These are phyloP conservation scores for Lepus americanus DNA, from an alignment of 2,113 vertebrate species.

Conservation along the genomic window DNA sequence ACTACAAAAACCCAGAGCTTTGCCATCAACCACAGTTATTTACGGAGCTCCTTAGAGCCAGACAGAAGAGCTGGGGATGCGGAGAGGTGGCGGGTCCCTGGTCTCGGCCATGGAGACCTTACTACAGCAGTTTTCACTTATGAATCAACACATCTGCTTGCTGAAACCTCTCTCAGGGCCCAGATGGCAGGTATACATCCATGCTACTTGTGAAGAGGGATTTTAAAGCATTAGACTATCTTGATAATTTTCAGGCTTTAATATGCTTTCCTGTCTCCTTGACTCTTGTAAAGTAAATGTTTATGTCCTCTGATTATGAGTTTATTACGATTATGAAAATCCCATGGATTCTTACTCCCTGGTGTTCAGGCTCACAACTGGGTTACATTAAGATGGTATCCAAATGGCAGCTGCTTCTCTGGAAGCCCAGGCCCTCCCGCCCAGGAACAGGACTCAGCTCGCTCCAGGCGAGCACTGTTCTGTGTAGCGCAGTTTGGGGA, in stretches of 20 bases:
- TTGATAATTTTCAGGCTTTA: not conserved
- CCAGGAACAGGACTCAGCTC: not conserved
- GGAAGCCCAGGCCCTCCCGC: not conserved
- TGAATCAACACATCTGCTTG: not conserved
- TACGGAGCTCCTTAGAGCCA: not conserved
- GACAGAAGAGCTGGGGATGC: not conserved
- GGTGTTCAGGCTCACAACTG: not conserved
- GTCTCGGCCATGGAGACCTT: not conserved
- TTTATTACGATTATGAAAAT: not conserved
- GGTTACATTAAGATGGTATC: not conserved
- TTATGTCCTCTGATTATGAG: constrained; percentile 29
- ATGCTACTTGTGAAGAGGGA: not conserved
- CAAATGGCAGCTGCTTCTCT: too few relatives aligned
- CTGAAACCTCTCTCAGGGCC: not conserved
- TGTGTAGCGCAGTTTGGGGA: not conserved
- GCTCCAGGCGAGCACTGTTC: not conserved
- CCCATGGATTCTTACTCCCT: not conserved
- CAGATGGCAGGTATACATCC: not conserved
- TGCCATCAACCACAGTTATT: not conserved
- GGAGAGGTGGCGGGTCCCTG: not conserved
- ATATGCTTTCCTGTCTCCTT: not conserved
- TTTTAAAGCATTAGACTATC: not conserved
- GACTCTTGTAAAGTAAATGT: constrained; percentile 3
- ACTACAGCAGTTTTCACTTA: not conserved
- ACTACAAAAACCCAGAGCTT: not conserved